Conservation (phyloP, 2,797 vertebrate species). For the Acanthurus leucopareius region DNA sequence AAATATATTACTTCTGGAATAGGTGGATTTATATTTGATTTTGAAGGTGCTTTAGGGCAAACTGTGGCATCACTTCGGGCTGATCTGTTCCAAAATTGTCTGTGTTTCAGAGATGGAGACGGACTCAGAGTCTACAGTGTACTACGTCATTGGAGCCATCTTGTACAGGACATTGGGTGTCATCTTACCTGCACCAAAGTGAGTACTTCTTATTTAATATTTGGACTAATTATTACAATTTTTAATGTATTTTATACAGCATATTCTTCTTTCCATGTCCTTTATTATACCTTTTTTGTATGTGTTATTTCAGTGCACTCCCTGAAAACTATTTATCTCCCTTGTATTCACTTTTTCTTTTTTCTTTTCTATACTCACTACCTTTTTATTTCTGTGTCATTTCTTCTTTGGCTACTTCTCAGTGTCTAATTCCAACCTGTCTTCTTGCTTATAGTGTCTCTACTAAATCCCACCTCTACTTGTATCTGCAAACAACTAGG, state of each 20-base stretch:
- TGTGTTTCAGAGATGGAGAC: constrained; percentile 86
- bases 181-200: constrained; percentile 94
- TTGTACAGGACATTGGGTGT: constrained; percentile 94
- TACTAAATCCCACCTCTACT: constrained; percentile 2
- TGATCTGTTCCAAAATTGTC: constrained; percentile 26
- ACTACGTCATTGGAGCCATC: constrained; percentile 97
- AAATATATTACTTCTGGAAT: neutral
- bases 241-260: neutral
- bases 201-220: constrained; percentile 69
- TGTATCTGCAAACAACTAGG: constrained; percentile 29
- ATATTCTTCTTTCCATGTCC: neutral
- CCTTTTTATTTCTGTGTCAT: constrained; percentile 50
- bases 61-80: neutral
- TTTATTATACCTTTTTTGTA: constrained; percentile 28
- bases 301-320: constrained; percentile 7
- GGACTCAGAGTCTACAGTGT: constrained; percentile 86
- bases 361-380: neutral
- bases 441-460: constrained; percentile 25
- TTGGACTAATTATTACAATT: neutral
- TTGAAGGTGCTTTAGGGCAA: neutral
- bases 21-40: neutral
- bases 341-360: neutral
- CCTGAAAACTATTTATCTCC: constrained; percentile 24
- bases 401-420: constrained; percentile 32
- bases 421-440: constrained; percentile 46